phyloP scores from a whole-genome alignment of 2,113 vertebrate genomes.

The Pelobates fuscus region DNA sequence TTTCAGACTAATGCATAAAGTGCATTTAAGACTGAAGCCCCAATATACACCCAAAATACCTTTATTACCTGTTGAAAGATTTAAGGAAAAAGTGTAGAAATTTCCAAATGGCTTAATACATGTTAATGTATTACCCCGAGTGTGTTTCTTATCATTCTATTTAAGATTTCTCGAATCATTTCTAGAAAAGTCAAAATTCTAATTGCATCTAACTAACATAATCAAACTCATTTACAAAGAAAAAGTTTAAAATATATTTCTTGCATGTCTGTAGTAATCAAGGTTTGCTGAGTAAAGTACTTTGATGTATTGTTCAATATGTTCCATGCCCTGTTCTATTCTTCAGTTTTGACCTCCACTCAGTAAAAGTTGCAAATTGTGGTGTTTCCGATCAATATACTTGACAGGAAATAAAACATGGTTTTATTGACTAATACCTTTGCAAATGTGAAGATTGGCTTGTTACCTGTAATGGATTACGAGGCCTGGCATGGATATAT shows the following conservation, averaged over 20 bases:
- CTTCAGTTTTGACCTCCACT: constrained; percentile 11
- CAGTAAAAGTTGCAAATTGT: constrained; percentile 25
- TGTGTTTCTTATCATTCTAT: too few relatives aligned
- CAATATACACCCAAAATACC: too few relatives aligned
- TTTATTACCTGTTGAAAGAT: too few relatives aligned
- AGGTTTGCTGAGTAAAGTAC: neutral
- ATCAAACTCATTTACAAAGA: too few relatives aligned
- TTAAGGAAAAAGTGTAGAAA: too few relatives aligned
- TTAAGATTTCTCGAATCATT: too few relatives aligned
- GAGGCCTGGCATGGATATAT: neutral
- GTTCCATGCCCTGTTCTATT: constrained; percentile 14
- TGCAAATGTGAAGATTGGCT: constrained; percentile 15
- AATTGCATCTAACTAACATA: too few relatives aligned
- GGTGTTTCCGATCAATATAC: constrained; percentile 7
- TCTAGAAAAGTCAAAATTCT: too few relatives aligned
- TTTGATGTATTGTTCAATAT: constrained; percentile 9
- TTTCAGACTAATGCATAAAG: too few relatives aligned
- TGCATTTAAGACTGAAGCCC: too few relatives aligned
- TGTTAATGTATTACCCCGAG: too few relatives aligned
- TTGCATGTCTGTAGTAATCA: neutral
- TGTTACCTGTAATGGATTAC: constrained; percentile 15
- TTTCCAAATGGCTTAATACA: too few relatives aligned
- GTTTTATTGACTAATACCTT: constrained; percentile 22
- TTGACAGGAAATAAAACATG: constrained; percentile 14
- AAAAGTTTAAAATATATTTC: neutral